Evolutionary conservation across 2,113 vertebrate species (phyloP).

Genomic region (Thryonomys swinderianus): DNA sequence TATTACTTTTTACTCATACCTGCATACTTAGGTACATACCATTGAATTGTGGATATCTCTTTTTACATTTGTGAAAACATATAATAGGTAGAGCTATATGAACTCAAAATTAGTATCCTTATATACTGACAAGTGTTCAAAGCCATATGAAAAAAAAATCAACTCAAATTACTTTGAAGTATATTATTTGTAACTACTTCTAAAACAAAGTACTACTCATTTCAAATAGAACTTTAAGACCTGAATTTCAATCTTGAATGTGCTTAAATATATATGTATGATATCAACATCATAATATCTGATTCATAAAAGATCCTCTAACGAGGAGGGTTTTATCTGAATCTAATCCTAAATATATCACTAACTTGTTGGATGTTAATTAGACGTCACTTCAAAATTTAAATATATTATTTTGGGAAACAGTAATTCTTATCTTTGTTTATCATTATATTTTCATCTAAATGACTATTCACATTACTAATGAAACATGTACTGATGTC

Average conservation of each 20-base stretch:
- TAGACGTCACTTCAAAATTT: conserved; percentile 20
- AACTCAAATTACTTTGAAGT: neutral
- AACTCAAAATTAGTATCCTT: neutral
- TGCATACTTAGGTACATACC: neutral
- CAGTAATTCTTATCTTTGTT: neutral
- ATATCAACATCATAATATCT: neutral
- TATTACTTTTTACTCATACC: neutral
- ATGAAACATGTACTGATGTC: neutral
- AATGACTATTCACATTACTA: neutral
- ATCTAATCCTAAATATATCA: neutral
- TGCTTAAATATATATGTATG: neutral
- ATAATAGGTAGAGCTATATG: neutral
- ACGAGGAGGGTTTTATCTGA: neutral
- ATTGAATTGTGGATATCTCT: neutral
- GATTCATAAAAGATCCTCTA: conserved; percentile 11
- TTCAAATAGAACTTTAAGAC: neutral
- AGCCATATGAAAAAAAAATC: neutral
- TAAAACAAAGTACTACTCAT: neutral
- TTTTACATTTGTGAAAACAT: neutral
- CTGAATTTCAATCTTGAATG: neutral
- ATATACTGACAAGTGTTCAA: neutral
- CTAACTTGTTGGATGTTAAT: neutral
- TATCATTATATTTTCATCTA: conserved; percentile 13
- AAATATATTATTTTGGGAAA: conserved; percentile 20
- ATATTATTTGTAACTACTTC: conserved; percentile 15